Evolutionary conservation across 2,797 vertebrate species (phyloP), one percentile per base, ranked within the genome.

Genomic region (Thaleichthys pacificus): DNA sequence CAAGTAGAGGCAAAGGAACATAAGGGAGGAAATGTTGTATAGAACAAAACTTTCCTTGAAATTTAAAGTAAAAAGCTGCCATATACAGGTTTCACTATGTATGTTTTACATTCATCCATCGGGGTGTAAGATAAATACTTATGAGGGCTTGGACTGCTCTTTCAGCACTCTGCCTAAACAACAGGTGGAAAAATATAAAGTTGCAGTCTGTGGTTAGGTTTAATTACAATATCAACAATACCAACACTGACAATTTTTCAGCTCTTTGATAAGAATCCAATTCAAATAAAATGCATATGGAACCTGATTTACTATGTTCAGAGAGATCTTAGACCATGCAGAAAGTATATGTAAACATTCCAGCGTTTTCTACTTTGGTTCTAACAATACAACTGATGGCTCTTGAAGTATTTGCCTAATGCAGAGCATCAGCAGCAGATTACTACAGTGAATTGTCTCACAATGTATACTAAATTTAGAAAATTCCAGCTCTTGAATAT

Each of bases 101-200:
- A 85, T 90, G 87, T 88, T 87, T 92, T 94, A 94, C 93, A 95
- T 94, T 94, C 93, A 93, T 92, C 84, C 87, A 90, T 91, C 85
- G 86, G 90, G 88, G 88, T 80, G 79, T 80, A 80, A 72, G 78
- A 74, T 77, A 68, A 75, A 82, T 86, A 70, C 63, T 78, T 75
- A 80, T 83, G 76, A 79, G 83, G 84, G 68, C 76, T 67, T 72
- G 66, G 84, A 75, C 82, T 85, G 85, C 84, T 83, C 81, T 75
- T 74, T 78, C 73, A 85, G 77, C 76, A 85, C 68, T 78, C 79
- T 78, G 80, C 83, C 81, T 80, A 62, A 83, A 82, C 84, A 84
- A 82, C 78, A 86, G 78, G 77, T 73, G 71, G 84, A 76, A 76
- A 72, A 81, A 14, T 47, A 76, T 66, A 51, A 76, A 71, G 77